Evolutionary conservation across 1,140 invertebrate genomes (phyloP), one percentile per base, ranked within the genome.

Genomic region (Neodiprion pinetum): DNA sequence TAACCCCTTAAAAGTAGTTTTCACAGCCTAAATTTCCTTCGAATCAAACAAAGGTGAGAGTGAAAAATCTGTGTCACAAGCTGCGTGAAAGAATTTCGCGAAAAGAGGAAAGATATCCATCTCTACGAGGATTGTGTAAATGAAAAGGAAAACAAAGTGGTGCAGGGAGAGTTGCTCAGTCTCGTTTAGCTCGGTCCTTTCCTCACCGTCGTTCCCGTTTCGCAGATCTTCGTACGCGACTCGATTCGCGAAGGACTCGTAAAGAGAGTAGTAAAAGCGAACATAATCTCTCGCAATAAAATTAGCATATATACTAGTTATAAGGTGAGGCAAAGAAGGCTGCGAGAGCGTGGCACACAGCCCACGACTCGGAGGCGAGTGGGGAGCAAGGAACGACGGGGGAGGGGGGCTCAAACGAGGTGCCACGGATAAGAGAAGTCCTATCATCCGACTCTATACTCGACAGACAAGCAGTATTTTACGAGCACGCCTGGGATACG

Each of bases 241-340:
- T 61, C 53, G 53, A 61, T 17, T 61, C 53, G 53, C 53, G 53
- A 61, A 61, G 53, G 53, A 61, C 53, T 61, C 53, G 53, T 61
- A 61, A 61, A 61, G 53, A 61, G 53, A 61, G 53, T 61, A 61
- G 53, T 61, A 61, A 61, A 61, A 61, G 53, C 53, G 53, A 61
- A 61, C 53, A 61, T 61, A 61, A 61, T 61, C 53, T 61, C 53
- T 61, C 53, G 53, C 9, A 61, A 61, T 61, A 61, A 61, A 61
- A 61, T 61, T 61, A 61, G 53, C 53, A 61, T 61, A 61, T 61
- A 61, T 61, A 61, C 53, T 61, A 61, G 53, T 61, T 61, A 61
- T 61, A 61, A 61, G 53, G 53, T 17, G n/a, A 40, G 53, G 53
- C 53, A 61, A 61, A 61, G 53, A 61, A 61, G 53, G 53, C n/a